Percentiles rank a stretch among this genome's conserved stretches.
Conservation (phyloP, 2,888 invertebrate genomes). For the Atrina japonica region DNA sequence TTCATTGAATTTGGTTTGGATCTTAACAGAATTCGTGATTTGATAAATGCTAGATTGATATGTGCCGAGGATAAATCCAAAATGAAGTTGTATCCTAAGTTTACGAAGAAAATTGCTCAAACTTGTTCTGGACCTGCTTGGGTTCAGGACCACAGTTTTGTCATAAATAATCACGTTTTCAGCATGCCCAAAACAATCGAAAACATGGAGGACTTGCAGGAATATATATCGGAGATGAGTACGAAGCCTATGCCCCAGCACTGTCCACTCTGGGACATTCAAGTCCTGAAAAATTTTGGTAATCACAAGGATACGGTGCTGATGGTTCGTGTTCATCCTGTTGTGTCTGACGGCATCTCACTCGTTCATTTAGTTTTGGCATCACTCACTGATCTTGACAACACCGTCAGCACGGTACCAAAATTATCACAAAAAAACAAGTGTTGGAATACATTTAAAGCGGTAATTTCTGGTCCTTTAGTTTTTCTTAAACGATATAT, state of each 20-base stretch:
- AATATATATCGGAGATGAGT: constrained; percentile 81
- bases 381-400: constrained; percentile 75
- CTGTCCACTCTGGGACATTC: constrained; percentile 83
- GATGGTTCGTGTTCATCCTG: constrained; percentile 82
- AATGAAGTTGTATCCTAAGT: constrained; percentile 81
- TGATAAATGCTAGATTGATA: constrained; percentile 81
- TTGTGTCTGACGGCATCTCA: constrained; percentile 83
- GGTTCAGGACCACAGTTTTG: constrained; percentile 82
- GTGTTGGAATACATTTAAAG: constrained; percentile 73
- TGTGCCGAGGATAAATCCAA: constrained; percentile 78
- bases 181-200: constrained; percentile 78
- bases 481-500: constrained; percentile 82
- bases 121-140: constrained; percentile 82
- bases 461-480: constrained; percentile 82
- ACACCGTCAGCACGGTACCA: constrained; percentile 66
- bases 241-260: constrained; percentile 80
- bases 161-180: constrained; percentile 82
- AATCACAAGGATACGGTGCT: constrained; percentile 80
- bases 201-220: constrained; percentile 80
- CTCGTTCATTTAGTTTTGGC: constrained; percentile 80
- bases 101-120: constrained; percentile 81
- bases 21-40: constrained; percentile 80
- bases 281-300: constrained; percentile 81
- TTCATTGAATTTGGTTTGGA: constrained; percentile 82
- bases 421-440: constrained; percentile 46